Percentiles rank a stretch among this genome's conserved stretches.
These are phyloP conservation scores for Euleptes europaea DNA, from an alignment of 2,113 vertebrate genomes.

Conservation along the genomic window DNA sequence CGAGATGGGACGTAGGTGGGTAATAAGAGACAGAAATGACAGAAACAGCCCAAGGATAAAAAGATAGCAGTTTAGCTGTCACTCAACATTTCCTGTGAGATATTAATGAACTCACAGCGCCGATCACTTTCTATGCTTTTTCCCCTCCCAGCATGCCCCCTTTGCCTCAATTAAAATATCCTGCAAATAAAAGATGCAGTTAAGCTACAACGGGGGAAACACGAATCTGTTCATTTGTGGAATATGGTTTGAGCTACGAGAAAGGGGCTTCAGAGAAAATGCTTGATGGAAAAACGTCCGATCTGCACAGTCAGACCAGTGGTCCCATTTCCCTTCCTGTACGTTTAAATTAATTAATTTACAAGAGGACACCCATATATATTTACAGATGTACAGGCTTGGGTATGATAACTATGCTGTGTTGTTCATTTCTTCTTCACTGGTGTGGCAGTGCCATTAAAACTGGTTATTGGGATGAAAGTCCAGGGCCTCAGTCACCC, in stretches of 20 bases:
- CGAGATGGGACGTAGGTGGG: slow-evolving; percentile 46
- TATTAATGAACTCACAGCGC: slow-evolving; percentile 36
- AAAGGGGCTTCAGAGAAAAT: background rate
- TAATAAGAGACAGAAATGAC: slow-evolving; percentile 54
- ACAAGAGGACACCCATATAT: background rate
- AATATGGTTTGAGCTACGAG: background rate
- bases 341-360: background rate
- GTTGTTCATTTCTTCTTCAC: background rate
- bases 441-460: too few species aligned
- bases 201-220: background rate
- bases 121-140: slow-evolving; percentile 33
- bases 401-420: too few species aligned
- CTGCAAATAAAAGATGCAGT: background rate
- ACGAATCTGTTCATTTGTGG: background rate
- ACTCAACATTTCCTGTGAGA: slow-evolving; percentile 44
- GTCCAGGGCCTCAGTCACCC: too few species aligned
- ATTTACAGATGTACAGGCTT: background rate
- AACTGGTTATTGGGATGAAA: too few species aligned
- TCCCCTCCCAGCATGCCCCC: background rate
- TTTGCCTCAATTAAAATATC: slow-evolving; percentile 18
- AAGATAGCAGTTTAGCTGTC: slow-evolving; percentile 38
- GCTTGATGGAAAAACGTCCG: background rate
- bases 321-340: background rate
- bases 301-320: background rate
- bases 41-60: slow-evolving; percentile 43